Evolutionary conservation across 2,888 invertebrate species (phyloP), one percentile per base, ranked within the genome.

Genomic region (Itoplectis maculator): DNA sequence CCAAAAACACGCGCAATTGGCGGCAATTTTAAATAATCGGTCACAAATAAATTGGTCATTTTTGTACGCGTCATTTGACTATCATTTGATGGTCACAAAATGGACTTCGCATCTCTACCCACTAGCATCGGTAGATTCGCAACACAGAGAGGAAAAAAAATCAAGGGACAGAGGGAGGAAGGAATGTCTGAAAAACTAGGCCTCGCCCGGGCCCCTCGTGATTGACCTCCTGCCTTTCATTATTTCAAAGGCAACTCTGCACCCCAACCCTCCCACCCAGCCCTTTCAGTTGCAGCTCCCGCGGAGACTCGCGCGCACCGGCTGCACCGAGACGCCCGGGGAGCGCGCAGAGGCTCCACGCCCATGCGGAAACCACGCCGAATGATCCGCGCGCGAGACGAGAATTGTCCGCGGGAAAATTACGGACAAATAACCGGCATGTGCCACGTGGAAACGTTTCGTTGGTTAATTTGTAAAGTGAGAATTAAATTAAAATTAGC

Each of bases 111-210:
- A n/a, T n/a, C n/a, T n/a, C n/a, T n/a, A n/a, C n/a, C n/a, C n/a
- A 65, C 69, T 72, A 65, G 40, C 66, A 20, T 65, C 42, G 18
- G 20, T 51, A 54, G 54, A 15, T 51, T 56, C 37, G 18, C 11
- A 74, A 73, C n/a, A 40, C 13, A 59, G 15, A 59, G 23, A 68
- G 42, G 72, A 56, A 56, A 66, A 59, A 68, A n/a, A 77, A 45
- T n/a, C 8, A 8, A 54, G 9, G 23, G 42, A 59, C 15, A 23
- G 18, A 56, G 15, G 9, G 15, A 54, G 18, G 20, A 54, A 20
- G 20, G 18, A 47, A 54, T 54, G 54, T 54, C 56, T 37, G 40
- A 18, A 63, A 40, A 65, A 61, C 15, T 61, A 61, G 61, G 37
- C 59, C 59, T 61, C 61, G 61, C 37, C 37, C 37, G 2, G n/a